Conservation (phyloP, 2,113 vertebrate species). For the Phodopus roborovskii region DNA sequence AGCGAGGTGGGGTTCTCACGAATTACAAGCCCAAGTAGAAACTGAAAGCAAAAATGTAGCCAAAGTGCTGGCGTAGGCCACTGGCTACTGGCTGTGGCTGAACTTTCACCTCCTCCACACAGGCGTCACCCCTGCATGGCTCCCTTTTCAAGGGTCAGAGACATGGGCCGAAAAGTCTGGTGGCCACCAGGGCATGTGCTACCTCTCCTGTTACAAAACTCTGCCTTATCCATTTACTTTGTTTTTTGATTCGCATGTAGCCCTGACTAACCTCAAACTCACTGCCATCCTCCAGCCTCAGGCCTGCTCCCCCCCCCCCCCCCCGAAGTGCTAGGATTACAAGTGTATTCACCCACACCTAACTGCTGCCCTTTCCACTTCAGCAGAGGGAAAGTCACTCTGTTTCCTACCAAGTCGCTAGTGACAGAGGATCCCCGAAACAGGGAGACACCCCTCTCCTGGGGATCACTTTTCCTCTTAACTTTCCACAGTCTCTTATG, state of each 20-base stretch:
- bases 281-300: neutral
- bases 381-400: neutral
- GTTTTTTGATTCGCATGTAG: neutral
- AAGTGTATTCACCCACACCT: neutral
- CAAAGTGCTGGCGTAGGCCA: neutral
- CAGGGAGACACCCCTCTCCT: neutral
- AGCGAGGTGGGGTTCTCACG: neutral
- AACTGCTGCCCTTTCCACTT: neutral
- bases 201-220: neutral
- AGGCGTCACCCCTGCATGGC: neutral
- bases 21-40: neutral
- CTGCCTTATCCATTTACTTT: neutral
- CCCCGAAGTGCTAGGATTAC: neutral
- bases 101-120: neutral
- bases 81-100: neutral
- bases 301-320: no score
- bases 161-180: neutral
- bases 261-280: neutral
- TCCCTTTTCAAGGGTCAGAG: constrained; percentile 42
- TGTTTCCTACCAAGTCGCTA: neutral
- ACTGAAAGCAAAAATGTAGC: constrained; percentile 9
- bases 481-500: neutral
- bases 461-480: neutral
- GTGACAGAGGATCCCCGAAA: neutral
- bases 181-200: neutral